Evolutionary conservation across 2,113 vertebrate genomes (phyloP).

Genomic region (Corydoras maculifer): DNA sequence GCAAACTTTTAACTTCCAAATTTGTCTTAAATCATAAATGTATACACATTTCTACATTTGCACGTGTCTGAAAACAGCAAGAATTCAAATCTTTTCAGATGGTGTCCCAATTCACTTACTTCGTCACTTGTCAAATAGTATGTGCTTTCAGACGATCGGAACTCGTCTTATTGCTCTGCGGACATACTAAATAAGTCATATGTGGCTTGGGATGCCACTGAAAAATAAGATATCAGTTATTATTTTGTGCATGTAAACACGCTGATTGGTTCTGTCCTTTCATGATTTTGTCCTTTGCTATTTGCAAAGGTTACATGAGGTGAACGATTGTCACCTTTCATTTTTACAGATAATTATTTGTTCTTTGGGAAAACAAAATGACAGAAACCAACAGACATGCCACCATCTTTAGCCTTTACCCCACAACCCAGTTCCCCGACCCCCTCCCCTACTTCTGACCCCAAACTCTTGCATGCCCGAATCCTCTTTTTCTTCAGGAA

Average conservation of each 20-base stretch:
- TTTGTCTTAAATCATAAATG: too few species aligned
- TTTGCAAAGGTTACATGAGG: slow-evolving; percentile 26
- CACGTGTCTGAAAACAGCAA: background rate
- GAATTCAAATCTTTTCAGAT: too few species aligned
- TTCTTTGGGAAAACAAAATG: background rate
- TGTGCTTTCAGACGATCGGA: too few species aligned
- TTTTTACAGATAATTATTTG: too few species aligned
- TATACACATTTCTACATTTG: too few species aligned
- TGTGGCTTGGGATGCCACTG: too few species aligned
- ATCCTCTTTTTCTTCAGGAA: slow-evolving; percentile 99
- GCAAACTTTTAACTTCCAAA: background rate
- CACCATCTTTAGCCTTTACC: slow-evolving; percentile 70
- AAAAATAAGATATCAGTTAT: background rate
- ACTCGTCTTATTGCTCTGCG: too few species aligned
- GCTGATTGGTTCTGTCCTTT: slow-evolving; percentile 13
- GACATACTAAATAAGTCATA: too few species aligned
- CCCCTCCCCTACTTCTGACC: slow-evolving; percentile 85
- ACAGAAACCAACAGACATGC: slow-evolving; percentile 35
- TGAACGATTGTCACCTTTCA: slow-evolving; percentile 8
- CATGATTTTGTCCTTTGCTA: slow-evolving; percentile 10
- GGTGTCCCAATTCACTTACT: too few species aligned
- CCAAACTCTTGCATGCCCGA: slow-evolving; percentile 99
- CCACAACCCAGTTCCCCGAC: slow-evolving; percentile 16
- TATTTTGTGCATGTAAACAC: slow-evolving; percentile 1
- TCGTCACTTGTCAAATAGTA: too few species aligned